phyloP scores from a whole-genome alignment of 2,113 vertebrate species.

The Steatornis caripensis region DNA sequence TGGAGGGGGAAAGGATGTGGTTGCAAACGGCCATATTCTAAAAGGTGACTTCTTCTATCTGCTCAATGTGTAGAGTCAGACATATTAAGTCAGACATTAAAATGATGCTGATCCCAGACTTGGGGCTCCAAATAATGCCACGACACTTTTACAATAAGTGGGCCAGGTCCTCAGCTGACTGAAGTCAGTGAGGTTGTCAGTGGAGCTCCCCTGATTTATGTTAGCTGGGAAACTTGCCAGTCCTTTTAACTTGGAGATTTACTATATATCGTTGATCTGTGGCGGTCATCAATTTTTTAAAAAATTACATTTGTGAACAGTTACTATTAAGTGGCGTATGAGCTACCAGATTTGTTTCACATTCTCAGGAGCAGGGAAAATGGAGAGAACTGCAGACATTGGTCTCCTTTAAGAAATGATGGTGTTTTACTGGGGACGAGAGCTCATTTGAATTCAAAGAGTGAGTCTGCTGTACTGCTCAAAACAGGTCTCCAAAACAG shows the following conservation, averaged over 20 bases:
- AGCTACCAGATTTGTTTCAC: conserved; percentile 8
- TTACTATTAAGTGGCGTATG: conserved; percentile 22
- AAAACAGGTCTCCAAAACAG: neutral
- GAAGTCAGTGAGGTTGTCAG: neutral
- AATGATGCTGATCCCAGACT: neutral
- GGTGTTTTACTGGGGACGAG: neutral
- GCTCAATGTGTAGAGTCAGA: neutral
- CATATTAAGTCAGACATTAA: neutral
- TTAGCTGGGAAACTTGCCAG: conserved; percentile 34
- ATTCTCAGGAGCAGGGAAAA: neutral
- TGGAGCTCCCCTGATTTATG: conserved; percentile 32
- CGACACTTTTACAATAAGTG: neutral
- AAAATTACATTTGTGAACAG: conserved; percentile 11
- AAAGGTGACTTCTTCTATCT: neutral
- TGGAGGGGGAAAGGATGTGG: neutral
- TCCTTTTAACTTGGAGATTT: conserved; percentile 55
- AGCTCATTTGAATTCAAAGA: neutral
- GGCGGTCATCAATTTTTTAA: conserved; percentile 36
- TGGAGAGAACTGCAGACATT: neutral
- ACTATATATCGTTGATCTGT: conserved; percentile 6
- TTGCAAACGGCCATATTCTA: neutral
- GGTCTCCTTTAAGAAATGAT: neutral
- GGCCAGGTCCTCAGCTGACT: conserved; percentile 36
- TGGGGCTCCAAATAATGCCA: neutral
- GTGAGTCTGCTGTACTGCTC: neutral